Evolutionary conservation across 2,113 vertebrate genomes (phyloP), one percentile per base, ranked within the genome.

Genomic region (Takifugu flavidus): DNA sequence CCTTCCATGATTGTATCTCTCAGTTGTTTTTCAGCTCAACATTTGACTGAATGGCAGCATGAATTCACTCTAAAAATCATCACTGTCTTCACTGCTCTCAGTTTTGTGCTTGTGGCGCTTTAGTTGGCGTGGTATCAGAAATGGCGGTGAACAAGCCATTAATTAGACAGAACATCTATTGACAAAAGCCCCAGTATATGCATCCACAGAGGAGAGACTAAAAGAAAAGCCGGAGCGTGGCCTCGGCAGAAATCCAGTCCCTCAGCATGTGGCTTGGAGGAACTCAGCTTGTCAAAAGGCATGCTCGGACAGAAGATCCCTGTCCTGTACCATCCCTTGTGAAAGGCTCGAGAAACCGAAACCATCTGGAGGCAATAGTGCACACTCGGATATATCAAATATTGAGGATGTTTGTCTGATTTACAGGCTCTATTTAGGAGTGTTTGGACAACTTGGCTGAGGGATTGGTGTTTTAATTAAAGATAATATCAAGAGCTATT

Each of bases 401-500:
- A 81, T 83, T 62, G 78, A 88, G 89, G 84, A 90, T 89, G 90
- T 91, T 92, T 91, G 89, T 88, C 82, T 89, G 86, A 82, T 84
- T 91, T 90, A 88, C 80, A 61, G 61, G 62, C 64, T 83, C 82
- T 86, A 86, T 90, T 90, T 88, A 86, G 82, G 74, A 71, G 72
- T 91, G 89, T 91, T 91, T 90, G 86, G 84, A 88, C 82, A 90
- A 89, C 83, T 90, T 76, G 75, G 82, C 64, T 77, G 84, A 82
- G 74, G 86, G 86, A 91, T 90, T 83, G 78, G 79, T 47, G 75
- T 80, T 83, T 90, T 91, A 90, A 91, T 92, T 91, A 91, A 91
- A 91, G 86, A 92, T 90, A 91, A 92, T 90, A 92, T 87, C 81
- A 79, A 80, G 82, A 84, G 75, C 72, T 88, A 88, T 90, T 85